Evolutionary conservation across 1,140 invertebrate species (phyloP).

Genomic region (Littorina saxatilis): DNA sequence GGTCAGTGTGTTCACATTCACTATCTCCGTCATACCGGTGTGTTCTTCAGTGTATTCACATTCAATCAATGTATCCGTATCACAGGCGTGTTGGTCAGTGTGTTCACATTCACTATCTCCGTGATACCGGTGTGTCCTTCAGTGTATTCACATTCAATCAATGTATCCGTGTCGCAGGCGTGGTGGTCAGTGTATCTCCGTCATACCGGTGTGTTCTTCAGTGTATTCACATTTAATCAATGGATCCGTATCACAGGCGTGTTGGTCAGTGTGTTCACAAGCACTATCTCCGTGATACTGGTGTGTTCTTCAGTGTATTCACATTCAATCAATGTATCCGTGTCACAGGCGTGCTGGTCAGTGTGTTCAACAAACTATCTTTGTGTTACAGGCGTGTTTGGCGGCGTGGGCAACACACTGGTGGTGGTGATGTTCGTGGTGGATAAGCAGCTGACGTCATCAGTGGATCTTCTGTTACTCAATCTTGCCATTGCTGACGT

Average conservation of each 20-base stretch:
- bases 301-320: background rate
- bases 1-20: background rate
- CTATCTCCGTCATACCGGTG: background rate
- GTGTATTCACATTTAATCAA: no score
- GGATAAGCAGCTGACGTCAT: background rate
- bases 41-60: conserved; percentile 11
- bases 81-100: no score
- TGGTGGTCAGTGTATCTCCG: no score
- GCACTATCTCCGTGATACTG: background rate
- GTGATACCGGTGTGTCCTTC: no score
- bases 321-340: background rate
- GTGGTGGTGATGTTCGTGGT: conserved; percentile 33
- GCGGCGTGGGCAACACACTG: background rate
- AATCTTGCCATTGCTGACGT: conserved; percentile 36
- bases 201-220: no score
- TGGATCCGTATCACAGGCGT: background rate
- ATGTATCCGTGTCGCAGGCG: no score
- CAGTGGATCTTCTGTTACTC: conserved; percentile 35
- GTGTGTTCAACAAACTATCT: background rate
- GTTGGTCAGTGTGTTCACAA: background rate
- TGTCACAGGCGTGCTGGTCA: background rate
- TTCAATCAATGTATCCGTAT: no score
- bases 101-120: no score
- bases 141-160: no score
- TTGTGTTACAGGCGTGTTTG: conserved; percentile 31